These are phyloP conservation scores for Phrixothrix hirtus DNA, from an alignment of 2,888 invertebrate genomes.

Conservation along the genomic window DNA sequence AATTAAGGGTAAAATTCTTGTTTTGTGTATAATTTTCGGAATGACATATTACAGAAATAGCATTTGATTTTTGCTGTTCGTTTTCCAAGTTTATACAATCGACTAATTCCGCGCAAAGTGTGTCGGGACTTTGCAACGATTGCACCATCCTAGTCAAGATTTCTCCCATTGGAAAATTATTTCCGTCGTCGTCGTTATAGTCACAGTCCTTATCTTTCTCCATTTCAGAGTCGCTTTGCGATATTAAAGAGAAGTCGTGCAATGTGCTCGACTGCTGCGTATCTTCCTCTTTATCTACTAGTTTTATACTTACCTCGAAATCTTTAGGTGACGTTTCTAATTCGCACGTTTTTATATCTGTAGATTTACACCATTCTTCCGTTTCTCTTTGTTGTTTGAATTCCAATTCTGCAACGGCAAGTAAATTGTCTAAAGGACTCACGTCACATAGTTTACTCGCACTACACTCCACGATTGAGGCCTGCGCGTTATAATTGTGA, in stretches of 20 bases:
- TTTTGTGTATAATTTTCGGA: constrained; percentile 11
- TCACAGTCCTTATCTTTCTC: constrained; percentile 51
- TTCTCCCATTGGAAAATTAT: constrained; percentile 59
- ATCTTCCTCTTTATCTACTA: constrained; percentile 48
- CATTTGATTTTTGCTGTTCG: constrained; percentile 5
- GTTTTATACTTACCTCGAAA: constrained; percentile 5
- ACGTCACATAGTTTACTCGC: constrained; percentile 52
- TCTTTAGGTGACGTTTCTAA: not conserved
- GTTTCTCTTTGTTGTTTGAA: constrained; percentile 62
- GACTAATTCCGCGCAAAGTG: constrained; percentile 17
- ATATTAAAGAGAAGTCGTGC: constrained; percentile 2
- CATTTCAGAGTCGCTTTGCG: constrained; percentile 29
- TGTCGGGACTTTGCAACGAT: constrained; percentile 59
- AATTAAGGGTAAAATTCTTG: constrained; percentile 27
- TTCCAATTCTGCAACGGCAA: constrained; percentile 68
- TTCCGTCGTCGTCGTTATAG: constrained; percentile 54
- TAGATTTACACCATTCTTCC: constrained; percentile 47
- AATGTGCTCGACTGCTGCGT: not conserved
- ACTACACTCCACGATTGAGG: constrained; percentile 53
- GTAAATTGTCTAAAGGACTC: constrained; percentile 64
- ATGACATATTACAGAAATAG: not conserved
- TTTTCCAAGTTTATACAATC: constrained; percentile 1
- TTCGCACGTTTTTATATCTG: constrained; percentile 17
- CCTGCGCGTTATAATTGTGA: constrained; percentile 46
- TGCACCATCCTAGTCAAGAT: constrained; percentile 67